Conservation (phyloP, 2,113 vertebrate genomes). For the Motacilla alba region DNA sequence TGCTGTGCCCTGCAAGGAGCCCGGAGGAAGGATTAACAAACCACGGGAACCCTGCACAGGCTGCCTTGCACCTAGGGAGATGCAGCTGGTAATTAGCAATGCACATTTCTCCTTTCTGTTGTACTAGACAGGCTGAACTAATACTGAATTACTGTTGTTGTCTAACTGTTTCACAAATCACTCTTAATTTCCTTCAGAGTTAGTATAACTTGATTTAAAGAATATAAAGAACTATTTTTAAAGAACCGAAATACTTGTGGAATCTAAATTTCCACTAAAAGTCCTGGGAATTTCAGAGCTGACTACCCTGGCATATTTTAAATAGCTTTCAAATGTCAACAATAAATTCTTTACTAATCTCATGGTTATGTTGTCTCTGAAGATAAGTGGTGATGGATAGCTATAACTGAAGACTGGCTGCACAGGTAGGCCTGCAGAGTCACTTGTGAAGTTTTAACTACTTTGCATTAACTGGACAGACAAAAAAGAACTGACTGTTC, state of each 20-base stretch:
- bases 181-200: neutral
- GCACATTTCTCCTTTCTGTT: neutral
- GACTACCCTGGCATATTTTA: neutral
- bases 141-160: neutral
- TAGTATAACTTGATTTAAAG: neutral
- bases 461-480: neutral
- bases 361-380: neutral
- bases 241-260: neutral
- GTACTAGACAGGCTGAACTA: neutral
- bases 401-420: neutral
- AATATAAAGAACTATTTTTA: neutral
- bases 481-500: neutral
- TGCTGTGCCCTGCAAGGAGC: neutral
- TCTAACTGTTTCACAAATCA: neutral
- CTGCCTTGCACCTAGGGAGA: neutral
- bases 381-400: neutral
- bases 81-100: neutral
- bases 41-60: rapidly evolving
- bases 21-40: constrained; percentile 17
- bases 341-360: neutral
- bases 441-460: neutral
- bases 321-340: neutral
- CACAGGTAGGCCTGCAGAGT: neutral
- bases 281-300: neutral
- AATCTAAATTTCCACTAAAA: neutral